Evolutionary conservation across 2,888 invertebrate species (phyloP), one percentile per base, ranked within the genome.

Genomic region (Pristionchus fissidentatus): DNA sequence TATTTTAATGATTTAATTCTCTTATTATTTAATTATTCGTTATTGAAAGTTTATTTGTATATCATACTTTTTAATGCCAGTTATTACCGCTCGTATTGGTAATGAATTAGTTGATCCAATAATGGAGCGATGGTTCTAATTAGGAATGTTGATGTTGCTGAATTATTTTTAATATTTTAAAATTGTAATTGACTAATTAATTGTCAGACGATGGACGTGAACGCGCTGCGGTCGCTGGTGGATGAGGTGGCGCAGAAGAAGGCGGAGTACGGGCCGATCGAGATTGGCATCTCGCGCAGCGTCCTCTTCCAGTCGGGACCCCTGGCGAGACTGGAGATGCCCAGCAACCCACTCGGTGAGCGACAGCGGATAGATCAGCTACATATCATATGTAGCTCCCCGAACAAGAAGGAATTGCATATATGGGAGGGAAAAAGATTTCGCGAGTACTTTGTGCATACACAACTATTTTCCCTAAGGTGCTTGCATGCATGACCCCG

Each of bases 201-300:
- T 29, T 70, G 82, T 66, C 77, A 88, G 86, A 84, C 77, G 19
- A 89, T 90, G 84, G 91, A 91, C 49, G 90, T 91, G 43, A 89
- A 90, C 73, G 83, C 84, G 0, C 84, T 90, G 8, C 86, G 90
- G 10, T 78, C 86, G 4, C 82, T 91, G 49, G 91, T 90, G 1
- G 90, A 90, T 26, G 89, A 90, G 26, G 84, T 90, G 26, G 90
- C 89, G 2, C 83, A 84, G 55, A 90, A 90, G 85, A 89, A 90
- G 84, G 77, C 83, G 5, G 84, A 86, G 49, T 73, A 80, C 46
- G 86, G 85, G 0, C 85, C 85, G 22, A 81, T 85, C 49, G 86
- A 87, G 60, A 84, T 87, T 29, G 85, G 84, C 49, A 84, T 86
- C 22, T 85, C 85, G 1, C 84, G 84, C 4, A 81, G 84, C 4